These are phyloP conservation scores for Leptopilina drosophilae DNA, from an alignment of 2,888 invertebrate genomes.

Conservation along the genomic window DNA sequence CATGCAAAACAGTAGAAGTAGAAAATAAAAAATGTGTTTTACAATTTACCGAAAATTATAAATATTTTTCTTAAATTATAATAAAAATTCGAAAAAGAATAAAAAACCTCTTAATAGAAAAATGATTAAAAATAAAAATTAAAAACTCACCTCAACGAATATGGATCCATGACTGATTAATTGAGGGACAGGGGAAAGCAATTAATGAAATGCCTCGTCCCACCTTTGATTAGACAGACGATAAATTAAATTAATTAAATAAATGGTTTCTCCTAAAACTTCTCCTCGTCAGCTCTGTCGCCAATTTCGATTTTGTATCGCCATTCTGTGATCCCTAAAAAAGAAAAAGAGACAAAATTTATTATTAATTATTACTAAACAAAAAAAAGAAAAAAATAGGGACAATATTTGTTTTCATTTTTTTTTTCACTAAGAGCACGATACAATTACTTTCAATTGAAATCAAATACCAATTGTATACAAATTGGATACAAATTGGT, in stretches of 20 bases:
- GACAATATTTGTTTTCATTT: neutral
- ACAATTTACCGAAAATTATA: too few species aligned
- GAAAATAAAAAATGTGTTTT: too few species aligned
- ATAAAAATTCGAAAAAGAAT: too few species aligned
- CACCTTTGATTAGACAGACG: constrained; percentile 18
- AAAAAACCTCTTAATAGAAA: too few species aligned
- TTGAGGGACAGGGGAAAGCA: neutral
- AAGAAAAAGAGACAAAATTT: neutral
- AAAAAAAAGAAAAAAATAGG: neutral
- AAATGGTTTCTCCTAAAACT: constrained; percentile 5
- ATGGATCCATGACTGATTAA: constrained; percentile 68
- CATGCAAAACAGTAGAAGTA: too few species aligned
- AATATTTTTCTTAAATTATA: too few species aligned
- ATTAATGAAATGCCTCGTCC: neutral
- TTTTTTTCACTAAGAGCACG: too few species aligned
- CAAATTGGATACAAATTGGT: too few species aligned
- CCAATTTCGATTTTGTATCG: neutral
- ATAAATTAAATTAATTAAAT: constrained; percentile 29
- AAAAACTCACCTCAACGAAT: constrained; percentile 68
- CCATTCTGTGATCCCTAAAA: constrained; percentile 19
- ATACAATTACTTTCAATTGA: too few species aligned
- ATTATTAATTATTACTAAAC: too few species aligned
- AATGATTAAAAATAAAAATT: neutral
- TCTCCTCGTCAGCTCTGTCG: constrained; percentile 26
- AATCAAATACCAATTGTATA: too few species aligned